Percentiles rank a stretch among this genome's conserved stretches.
These are phyloP conservation scores for Micropoecilia bifurca DNA, from an alignment of 2,797 vertebrate species.

Conservation along the genomic window DNA sequence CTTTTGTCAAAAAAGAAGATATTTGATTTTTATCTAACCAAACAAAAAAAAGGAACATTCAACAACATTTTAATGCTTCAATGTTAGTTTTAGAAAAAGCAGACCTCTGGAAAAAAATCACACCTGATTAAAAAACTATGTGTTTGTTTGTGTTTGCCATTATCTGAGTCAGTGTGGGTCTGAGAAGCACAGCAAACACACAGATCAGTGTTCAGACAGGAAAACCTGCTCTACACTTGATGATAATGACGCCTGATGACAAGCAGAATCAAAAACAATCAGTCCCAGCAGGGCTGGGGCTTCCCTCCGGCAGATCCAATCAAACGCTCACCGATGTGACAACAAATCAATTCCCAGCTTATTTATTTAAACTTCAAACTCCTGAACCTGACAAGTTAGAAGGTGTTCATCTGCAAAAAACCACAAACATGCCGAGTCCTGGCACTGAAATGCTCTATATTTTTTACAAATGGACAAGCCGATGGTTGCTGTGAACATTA, in stretches of 20 bases:
- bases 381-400: neutral
- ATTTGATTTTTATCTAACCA: neutral
- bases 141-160: neutral
- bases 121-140: neutral
- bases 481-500: neutral
- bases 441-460: neutral
- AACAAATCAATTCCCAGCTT: constrained; percentile 2
- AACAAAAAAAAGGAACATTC: neutral
- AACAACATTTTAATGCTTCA: neutral
- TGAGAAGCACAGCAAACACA: neutral
- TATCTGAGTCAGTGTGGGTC: neutral
- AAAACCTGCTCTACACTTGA: neutral
- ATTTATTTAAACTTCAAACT: neutral
- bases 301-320: neutral
- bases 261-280: constrained; percentile 1
- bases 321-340: neutral
- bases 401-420: neutral
- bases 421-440: neutral
- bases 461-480: neutral
- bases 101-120: neutral
- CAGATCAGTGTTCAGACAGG: neutral
- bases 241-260: constrained; percentile 1
- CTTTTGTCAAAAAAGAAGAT: neutral
- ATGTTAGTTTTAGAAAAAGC: neutral
- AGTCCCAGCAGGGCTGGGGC: neutral